Evolutionary conservation across 2,888 invertebrate genomes (phyloP), one percentile per base, ranked within the genome.

Genomic region (Eupeodes latifasciatus): DNA sequence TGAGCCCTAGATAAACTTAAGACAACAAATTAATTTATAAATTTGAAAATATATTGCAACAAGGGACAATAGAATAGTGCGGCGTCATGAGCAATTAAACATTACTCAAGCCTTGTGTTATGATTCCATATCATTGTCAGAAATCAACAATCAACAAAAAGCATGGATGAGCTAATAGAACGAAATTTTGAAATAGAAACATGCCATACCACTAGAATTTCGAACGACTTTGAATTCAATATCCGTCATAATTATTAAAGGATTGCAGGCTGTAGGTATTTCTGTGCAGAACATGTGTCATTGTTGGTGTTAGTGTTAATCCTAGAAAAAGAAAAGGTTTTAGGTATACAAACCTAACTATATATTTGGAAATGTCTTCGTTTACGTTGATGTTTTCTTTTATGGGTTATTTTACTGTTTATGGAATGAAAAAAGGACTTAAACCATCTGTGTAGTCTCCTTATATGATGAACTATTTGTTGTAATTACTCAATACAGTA

Each of bases 401-500:
- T 77, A 59, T 53, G 53, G 61, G 51, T 81, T 59, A 16, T 44
- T 62, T 44, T 44, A 40, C 64, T 64, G 81, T 76, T 85, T 76
- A 55, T 84, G 14, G 47, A 61, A 66, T 67, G 27, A 72, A 85
- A 80, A 85, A 85, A 81, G 71, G 81, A 78, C 74, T 67, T 51
- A 47, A 40, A 77, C 77, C 62, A 78, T 64, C 47, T 71, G 57
- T 47, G 49, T 66, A 27, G 49, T 14, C 40, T 49, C 55, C 40
- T 10, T 34, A 40, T 16, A 69, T 14, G 53, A 71, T 71, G 57
- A 47, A 71, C 55, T 47, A n/a, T 49, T 61, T 61, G 49, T 11
- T 57, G 10, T 44, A 49, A n/a, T 78, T 77, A 40, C 7, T 72
- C 9, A 10, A n/a, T 62, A 85, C 81, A 72, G 76, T 81, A 36